Evolutionary conservation across 2,797 vertebrate genomes (phyloP), one percentile per base, ranked within the genome.

Genomic region (Phalloptychus januarius): DNA sequence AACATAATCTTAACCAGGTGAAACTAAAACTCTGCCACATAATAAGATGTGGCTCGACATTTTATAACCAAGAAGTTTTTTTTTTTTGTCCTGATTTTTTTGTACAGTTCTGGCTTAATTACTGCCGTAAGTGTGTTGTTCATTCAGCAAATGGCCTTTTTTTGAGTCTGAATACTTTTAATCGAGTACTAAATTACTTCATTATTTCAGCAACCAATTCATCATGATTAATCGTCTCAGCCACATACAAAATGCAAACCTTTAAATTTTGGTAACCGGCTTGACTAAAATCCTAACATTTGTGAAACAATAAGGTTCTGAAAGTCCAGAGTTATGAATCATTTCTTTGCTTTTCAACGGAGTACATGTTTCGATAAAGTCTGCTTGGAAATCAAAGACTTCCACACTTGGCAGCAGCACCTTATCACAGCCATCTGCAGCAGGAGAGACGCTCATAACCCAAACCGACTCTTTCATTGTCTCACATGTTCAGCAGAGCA

Each of bases 301-400:
- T 36, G 25, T 33, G 28, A 50, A 12, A 18, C 10, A 36, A 7
- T 71, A 74, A 72, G 40, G 2, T 33, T 52, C 54, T 80, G 18
- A 28, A 10, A 61, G 58, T 28, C 5, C 52, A 18, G 25, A 18
- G 15, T 42, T n/a, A 2, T 6, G 15, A 52, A 58, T 18, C 36
- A 42, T 40, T 61, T 69, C 11, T 69, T 70, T 69, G 38, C 65
- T 44, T 42, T 40, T 12, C 12, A n/a, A 44, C 25, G 3, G 67
- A 70, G 40, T 40, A 50, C 45, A 52, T 15, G 78, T 86, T 65
- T 81, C 80, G 89, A 93, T 92, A 88, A 82, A 86, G 92, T 92
- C 76, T 72, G 67, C 85, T 90, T 83, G 23, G 82, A 93, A 95
- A 95, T 95, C 92, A 94, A 95, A 94, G 92, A 91, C 93, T 95